phyloP scores from a whole-genome alignment of 2,888 invertebrate genomes.

The Watsonalla cultraria region DNA sequence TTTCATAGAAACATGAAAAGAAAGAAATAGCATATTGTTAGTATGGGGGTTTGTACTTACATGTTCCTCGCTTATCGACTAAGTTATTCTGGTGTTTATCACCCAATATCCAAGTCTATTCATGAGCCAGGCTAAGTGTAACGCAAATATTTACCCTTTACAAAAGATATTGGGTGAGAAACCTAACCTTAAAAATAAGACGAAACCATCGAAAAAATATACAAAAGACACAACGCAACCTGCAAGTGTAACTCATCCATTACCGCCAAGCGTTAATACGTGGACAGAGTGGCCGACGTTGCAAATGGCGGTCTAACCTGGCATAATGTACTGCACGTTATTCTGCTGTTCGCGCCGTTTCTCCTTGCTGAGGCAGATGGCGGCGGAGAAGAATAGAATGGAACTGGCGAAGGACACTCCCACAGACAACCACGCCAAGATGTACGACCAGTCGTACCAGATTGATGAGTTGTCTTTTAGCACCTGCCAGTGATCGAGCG shows the following conservation, averaged over 20 bases:
- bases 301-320: slow-evolving; percentile 82
- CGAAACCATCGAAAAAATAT: slow-evolving; percentile 20
- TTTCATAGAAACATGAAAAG: slow-evolving; percentile 79
- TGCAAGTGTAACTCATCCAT: slow-evolving; percentile 30
- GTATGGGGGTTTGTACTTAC: slow-evolving; percentile 55
- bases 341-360: slow-evolving; percentile 84
- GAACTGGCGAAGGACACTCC: slow-evolving; percentile 86
- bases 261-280: slow-evolving; percentile 67
- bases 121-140: not conserved
- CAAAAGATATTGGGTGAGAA: slow-evolving; percentile 14
- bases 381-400: slow-evolving; percentile 88
- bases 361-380: slow-evolving; percentile 87
- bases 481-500: slow-evolving; percentile 71
- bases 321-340: slow-evolving; percentile 94
- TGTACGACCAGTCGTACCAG: slow-evolving; percentile 92
- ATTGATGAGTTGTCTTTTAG: slow-evolving; percentile 85
- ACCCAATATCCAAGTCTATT: slow-evolving; percentile 2
- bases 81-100: slow-evolving; percentile 24
- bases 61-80: slow-evolving; percentile 28
- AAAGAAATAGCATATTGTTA: slow-evolving; percentile 76
- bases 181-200: slow-evolving; percentile 12
- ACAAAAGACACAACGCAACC: slow-evolving; percentile 33
- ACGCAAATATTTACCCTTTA: not conserved
- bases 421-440: slow-evolving; percentile 90
- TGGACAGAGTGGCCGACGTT: slow-evolving; percentile 29